phyloP scores from a whole-genome alignment of 2,888 invertebrate genomes.

The Toxonevra muliebris region DNA sequence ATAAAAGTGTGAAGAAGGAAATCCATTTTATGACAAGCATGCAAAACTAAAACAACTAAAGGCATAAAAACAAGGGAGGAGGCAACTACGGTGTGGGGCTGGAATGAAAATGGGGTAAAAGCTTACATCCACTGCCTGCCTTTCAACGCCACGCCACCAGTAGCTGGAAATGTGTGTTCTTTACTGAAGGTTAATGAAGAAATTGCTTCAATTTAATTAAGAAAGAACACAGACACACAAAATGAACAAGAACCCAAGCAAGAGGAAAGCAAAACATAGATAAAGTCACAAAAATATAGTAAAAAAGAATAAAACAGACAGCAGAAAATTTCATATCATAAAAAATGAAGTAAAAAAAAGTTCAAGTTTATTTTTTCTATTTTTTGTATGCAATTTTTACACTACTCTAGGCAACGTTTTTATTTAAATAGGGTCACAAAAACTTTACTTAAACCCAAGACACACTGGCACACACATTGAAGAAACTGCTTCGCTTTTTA shows the following conservation, averaged over 20 bases:
- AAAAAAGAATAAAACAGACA: no score
- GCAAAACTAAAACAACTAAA: not conserved
- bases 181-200: not conserved
- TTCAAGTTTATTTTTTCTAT: not conserved
- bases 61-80: not conserved
- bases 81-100: not conserved
- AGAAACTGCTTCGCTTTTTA: no score
- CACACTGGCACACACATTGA: not conserved
- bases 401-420: conserved; percentile 3
- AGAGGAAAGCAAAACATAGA: no score
- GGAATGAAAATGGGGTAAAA: not conserved
- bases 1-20: not conserved
- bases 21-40: not conserved
- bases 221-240: not conserved
- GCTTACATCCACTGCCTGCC: no score
- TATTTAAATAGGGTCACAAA: conserved; percentile 19
- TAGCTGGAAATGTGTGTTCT: not conserved
- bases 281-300: no score
- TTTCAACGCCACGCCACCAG: no score
- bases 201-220: conserved; percentile 21
- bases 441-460: conserved; percentile 14
- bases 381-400: conserved; percentile 1
- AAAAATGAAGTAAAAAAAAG: not conserved
- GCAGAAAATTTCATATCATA: no score
- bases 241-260: no score